These are phyloP conservation scores for Leptosomus discolor DNA, from an alignment of 2,113 vertebrate genomes.

Conservation along the genomic window DNA sequence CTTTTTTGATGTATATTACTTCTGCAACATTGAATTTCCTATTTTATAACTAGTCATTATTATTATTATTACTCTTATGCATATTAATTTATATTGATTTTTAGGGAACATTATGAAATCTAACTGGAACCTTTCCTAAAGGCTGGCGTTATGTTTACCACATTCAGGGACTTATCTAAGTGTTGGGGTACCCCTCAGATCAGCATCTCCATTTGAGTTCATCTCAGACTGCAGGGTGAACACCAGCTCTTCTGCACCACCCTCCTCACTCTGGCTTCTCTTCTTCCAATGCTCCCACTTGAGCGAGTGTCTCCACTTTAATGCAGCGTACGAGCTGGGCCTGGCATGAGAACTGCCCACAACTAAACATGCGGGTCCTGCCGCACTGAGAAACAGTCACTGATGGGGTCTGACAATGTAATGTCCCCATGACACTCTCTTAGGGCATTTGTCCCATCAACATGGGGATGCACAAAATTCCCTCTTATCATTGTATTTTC, in stretches of 20 bases:
- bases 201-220: not conserved
- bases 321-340: not conserved
- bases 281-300: not conserved
- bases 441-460: not conserved
- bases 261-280: not conserved
- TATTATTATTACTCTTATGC: not conserved
- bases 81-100: not conserved
- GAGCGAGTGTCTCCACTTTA: not conserved
- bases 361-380: not conserved
- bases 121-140: not conserved
- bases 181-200: not conserved
- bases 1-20: not conserved
- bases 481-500: not conserved
- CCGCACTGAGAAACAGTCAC: not conserved
- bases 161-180: not conserved
- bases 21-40: not conserved
- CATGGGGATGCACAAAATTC: not conserved
- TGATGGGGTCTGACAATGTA: not conserved
- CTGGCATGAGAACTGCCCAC: not conserved
- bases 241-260: not conserved
- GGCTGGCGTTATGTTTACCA: accelerated
- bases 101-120: not conserved
- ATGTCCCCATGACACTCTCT: accelerated
- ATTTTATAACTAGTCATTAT: not conserved
- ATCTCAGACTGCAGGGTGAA: accelerated